Base-by-base conservation (phyloP, 2,888 invertebrate genomes). In the Harpalus rubripes region DNA sequence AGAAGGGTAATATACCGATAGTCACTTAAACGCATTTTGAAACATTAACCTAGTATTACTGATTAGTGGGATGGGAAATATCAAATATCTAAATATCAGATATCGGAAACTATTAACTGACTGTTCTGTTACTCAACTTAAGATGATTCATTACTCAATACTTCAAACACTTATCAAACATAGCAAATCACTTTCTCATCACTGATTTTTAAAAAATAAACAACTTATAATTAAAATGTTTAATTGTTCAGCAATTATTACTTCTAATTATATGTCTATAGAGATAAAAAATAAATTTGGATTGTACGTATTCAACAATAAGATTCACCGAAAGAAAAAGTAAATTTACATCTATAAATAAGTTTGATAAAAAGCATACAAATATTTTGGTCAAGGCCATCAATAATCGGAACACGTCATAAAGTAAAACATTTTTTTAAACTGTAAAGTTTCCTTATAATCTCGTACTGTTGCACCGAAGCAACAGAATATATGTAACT, bases 361-460 rank as follows among this genome's bases (percentile, higher is more conserved):
- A 39, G 22, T 81, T 26, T 81, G 56, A 68, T 65, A 81, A 81
- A 68, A 81, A 81, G 65, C 68, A 81, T 68, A 32, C 26, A 26
- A 68, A 81, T 68, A 81, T 81, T 63, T 81, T 68, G 41, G 68
- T 81, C 81, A 81, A 81, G 81, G 81, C 18, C 68, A 68, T 65
- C 44, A 58, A 32, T 32, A 59, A 78, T 15, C 58, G 39, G 15
- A 59, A 26, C 39, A 78, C 78, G 78, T 78, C 76, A 76, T 39
- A 16, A 76, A 78, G 22, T 78, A 15, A 78, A 78, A 56, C 58
- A 76, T 15, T 16, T 76, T 76, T 76, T 76, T 76, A 76, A 12
- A 26, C 10, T 22, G 52, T 3, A 76, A 72, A 74, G 41, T 68
- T 68, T 68, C 39, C 68, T 68, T 68, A 68, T 68, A 68, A 15